Base-by-base conservation (phyloP, 1,140 invertebrate species). In the Araneus ventricosus region DNA sequence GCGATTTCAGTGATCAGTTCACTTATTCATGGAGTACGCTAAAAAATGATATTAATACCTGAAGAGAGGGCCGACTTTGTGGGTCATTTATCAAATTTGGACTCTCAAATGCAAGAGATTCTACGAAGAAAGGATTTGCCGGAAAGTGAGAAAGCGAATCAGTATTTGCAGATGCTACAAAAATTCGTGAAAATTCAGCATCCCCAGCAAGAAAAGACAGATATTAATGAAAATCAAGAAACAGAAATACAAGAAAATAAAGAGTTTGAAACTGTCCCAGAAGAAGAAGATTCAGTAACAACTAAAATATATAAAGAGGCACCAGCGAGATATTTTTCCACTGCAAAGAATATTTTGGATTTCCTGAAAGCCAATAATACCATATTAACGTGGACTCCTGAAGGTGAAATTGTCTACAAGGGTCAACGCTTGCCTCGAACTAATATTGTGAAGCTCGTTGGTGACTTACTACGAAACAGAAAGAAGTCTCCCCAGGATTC, bases 201-300 rank as follows among this genome's bases (percentile, higher is more conserved):
- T 1, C 39, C 22, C 24, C 3, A 10, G 0, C 20, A 45, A 52
- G 45, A 85, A 41, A 85, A 85, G 24, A 17, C 20, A 17, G 41
- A 85, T 52, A 30, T 14, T 1, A 10, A 67, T 14, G 3, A 24
- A 30, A 10, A 67, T n/a, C 4, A n/a, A 67, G 63, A 24, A 67
- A 67, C 63, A 14, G 22, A 67, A n/a, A 10, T 70, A 1, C 1
- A 27, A 27, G n/a, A 70, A 27, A 14, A 70, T 0, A 14, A 70
- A 0, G 0, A 6, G 0, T 0, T 4, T 3, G n/a, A 27, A 3
- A 27, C 0, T 10, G n/a, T n/a, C n/a, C n/a, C n/a, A n/a, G 63
- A 22, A 20, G 20, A 67, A 20, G 22, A 70, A 17, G 6, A n/a
- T 0, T 27, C 10, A 3, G n/a, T 30, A 5, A 14, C 1, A 22